These are phyloP conservation scores for Limnephilus auricula DNA, from an alignment of 2,888 invertebrate species.

Conservation along the genomic window DNA sequence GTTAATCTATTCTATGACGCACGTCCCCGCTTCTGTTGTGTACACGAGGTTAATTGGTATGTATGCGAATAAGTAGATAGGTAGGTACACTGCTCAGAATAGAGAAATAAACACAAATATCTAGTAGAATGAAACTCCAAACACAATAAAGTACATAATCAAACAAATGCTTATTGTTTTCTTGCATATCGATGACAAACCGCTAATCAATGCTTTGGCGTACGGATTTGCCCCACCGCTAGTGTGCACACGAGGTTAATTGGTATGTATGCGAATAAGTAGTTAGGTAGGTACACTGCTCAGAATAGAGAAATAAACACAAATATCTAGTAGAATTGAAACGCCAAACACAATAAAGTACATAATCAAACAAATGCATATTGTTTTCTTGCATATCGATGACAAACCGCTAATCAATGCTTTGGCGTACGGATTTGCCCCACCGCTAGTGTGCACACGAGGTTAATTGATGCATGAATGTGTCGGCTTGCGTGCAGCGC, in stretches of 20 bases:
- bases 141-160: background rate
- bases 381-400: background rate
- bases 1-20: background rate
- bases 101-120: background rate
- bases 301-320: background rate
- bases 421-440: background rate
- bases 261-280: background rate
- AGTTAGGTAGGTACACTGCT: background rate
- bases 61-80: too few species aligned
- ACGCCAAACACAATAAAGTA: background rate
- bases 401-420: background rate
- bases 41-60: background rate
- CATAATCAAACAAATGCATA: background rate
- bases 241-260: background rate
- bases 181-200: background rate
- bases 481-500: slow-evolving; percentile 20
- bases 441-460: background rate
- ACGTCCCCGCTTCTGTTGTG: background rate
- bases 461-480: slow-evolving; percentile 30
- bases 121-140: background rate
- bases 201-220: background rate
- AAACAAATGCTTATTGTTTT: background rate
- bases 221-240: background rate
- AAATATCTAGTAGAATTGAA: background rate
- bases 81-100: background rate